Percentiles rank a stretch among this genome's conserved stretches.
These are phyloP conservation scores for Carassius gibelio DNA, from an alignment of 2,113 vertebrate species.

Conservation along the genomic window DNA sequence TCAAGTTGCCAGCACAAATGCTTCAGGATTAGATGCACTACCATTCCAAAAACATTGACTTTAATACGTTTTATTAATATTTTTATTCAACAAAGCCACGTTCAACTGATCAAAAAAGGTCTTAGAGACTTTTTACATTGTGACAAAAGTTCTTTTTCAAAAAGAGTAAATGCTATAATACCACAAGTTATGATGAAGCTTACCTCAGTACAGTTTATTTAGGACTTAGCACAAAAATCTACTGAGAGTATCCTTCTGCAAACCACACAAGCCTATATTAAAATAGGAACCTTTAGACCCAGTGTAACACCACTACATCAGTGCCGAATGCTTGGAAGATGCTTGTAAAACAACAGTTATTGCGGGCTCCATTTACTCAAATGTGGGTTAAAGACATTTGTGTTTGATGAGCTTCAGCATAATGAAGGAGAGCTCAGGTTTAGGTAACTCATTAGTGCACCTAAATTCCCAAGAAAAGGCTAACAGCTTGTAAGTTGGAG, in stretches of 20 bases:
- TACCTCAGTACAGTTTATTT: neutral
- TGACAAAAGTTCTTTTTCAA: neutral
- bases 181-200: neutral
- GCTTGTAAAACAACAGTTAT: conserved; percentile 1
- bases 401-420: neutral
- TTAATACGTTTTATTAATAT: neutral
- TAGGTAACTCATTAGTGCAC: neutral
- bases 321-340: neutral
- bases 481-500: neutral
- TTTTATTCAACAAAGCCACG: neutral
- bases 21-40: neutral
- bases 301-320: neutral
- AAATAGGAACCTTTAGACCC: conserved; percentile 17
- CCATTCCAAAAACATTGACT: neutral
- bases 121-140: neutral
- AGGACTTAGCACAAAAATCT: neutral
- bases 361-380: neutral
- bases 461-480: neutral
- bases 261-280: conserved; percentile 20
- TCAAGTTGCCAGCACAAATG: neutral
- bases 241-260: neutral
- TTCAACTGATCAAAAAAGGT: neutral
- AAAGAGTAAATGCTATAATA: neutral
- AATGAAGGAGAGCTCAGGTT: neutral
- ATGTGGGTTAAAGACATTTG: neutral